Evolutionary conservation across 2,113 vertebrate species (phyloP).

Genomic region (Hymenochirus boettgeri): DNA sequence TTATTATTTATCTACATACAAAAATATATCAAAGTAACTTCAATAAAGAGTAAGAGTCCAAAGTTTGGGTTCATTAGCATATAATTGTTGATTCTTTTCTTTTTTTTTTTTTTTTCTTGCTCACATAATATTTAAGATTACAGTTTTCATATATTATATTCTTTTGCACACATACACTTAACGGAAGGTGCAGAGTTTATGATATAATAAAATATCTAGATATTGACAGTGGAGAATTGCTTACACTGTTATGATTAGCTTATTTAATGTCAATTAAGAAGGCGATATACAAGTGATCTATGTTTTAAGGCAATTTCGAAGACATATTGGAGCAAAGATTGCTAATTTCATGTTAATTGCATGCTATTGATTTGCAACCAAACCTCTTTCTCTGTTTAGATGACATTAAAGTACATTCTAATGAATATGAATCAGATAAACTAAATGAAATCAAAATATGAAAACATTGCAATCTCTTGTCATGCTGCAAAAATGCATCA

Average conservation of each 20-base stretch:
- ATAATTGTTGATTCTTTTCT: constrained; percentile 29
- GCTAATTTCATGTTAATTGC: neutral
- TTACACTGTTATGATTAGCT: constrained; percentile 8
- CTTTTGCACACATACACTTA: constrained; percentile 28
- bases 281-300: neutral
- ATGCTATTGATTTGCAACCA: neutral
- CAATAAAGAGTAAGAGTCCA: constrained; percentile 44
- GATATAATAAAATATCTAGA: constrained; percentile 19
- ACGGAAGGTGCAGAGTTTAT: constrained; percentile 21
- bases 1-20: constrained; percentile 59
- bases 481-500: constrained; percentile 1
- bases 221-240: constrained; percentile 15
- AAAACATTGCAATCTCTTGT: neutral
- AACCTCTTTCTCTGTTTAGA: neutral
- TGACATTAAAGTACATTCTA: neutral
- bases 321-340: neutral
- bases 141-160: constrained; percentile 28
- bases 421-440: neutral
- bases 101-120: constrained; percentile 18
- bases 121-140: constrained; percentile 31
- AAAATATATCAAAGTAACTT: constrained; percentile 68
- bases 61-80: constrained; percentile 28
- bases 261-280: constrained; percentile 12
- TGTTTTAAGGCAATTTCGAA: constrained; percentile 15
- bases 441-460: neutral